phyloP scores from a whole-genome alignment of 2,113 vertebrate genomes.

The Murina feae region DNA sequence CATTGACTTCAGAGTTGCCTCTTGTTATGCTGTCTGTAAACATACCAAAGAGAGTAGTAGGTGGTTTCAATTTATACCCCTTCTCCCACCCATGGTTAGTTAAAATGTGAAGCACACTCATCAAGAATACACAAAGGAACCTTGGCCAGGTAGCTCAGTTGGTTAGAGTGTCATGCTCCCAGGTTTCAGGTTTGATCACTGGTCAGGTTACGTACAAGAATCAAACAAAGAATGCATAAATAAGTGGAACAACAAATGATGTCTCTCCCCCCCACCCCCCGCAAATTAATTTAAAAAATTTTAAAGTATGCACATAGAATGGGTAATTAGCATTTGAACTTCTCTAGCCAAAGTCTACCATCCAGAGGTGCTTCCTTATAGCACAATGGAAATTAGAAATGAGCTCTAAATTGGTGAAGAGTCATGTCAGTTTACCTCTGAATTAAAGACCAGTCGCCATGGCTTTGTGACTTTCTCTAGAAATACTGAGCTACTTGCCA shows the following conservation, averaged over 20 bases:
- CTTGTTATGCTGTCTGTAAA: background rate
- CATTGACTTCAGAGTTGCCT: background rate
- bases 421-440: background rate
- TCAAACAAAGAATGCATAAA: background rate
- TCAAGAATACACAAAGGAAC: background rate
- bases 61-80: background rate
- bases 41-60: background rate
- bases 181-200: background rate
- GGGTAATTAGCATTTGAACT: background rate
- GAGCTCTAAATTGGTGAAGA: background rate
- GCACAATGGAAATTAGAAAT: conserved; percentile 1
- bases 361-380: background rate
- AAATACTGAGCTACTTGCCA: background rate
- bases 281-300: background rate
- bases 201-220: background rate
- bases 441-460: background rate
- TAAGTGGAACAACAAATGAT: background rate
- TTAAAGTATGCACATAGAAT: background rate
- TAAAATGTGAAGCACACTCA: background rate
- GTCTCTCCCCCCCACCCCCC: background rate
- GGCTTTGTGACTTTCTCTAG: background rate
- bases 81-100: background rate
- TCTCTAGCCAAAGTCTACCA: background rate
- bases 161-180: background rate
- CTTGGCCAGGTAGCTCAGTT: background rate